Evolutionary conservation across 2,797 vertebrate species (phyloP).

Genomic region (Ceryle rudis): DNA sequence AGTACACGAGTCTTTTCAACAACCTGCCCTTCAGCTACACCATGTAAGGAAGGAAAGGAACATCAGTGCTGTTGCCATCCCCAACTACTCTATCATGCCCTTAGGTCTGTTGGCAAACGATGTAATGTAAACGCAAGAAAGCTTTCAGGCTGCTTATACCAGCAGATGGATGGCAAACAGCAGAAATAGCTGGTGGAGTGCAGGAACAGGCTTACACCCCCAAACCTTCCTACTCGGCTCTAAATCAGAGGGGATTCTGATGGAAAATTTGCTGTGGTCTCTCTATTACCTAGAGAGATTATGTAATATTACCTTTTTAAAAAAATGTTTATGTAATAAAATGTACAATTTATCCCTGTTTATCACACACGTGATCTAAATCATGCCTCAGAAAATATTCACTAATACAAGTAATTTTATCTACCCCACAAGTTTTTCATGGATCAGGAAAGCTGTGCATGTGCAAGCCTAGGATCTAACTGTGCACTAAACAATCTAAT

Average conservation of each 20-base stretch:
- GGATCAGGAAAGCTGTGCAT: background rate
- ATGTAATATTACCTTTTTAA: background rate
- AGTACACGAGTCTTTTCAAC: background rate
- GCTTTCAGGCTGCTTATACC: background rate
- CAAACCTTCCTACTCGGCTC: background rate
- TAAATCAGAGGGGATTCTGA: background rate
- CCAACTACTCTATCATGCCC: background rate
- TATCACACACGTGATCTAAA: constrained; percentile 9
- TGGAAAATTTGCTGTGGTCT: background rate
- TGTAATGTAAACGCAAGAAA: background rate
- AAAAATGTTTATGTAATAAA: background rate
- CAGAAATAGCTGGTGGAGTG: background rate
- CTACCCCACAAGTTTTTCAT: background rate
- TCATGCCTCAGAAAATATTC: background rate
- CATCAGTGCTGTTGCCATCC: background rate
- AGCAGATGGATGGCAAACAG: background rate
- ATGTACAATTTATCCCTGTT: background rate
- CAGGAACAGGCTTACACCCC: background rate
- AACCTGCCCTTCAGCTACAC: background rate
- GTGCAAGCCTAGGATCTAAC: background rate
- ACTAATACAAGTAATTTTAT: constrained; percentile 11
- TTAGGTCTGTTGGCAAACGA: background rate
- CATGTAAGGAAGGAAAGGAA: accelerated
- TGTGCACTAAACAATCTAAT: background rate
- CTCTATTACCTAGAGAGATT: background rate